Percentiles rank a stretch among this genome's conserved stretches.
Evolutionary conservation across 2,888 invertebrate genomes (phyloP).

Genomic region (Folsomia manolachei): DNA sequence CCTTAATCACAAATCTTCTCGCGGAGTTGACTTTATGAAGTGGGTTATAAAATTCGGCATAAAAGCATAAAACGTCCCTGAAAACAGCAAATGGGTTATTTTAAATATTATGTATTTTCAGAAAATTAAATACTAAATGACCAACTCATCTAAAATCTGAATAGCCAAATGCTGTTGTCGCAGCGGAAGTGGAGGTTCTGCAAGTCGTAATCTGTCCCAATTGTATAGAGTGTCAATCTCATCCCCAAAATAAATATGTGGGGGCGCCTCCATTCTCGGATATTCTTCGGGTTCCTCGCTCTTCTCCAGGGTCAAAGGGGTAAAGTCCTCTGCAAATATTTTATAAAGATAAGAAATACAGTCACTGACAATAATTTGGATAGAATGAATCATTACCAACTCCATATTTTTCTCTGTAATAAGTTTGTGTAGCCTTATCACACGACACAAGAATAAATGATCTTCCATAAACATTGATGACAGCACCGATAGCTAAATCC

Average conservation of each 20-base stretch:
- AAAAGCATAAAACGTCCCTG: constrained; percentile 26
- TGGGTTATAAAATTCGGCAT: constrained; percentile 16
- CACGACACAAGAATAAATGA: constrained; percentile 76
- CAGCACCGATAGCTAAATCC: constrained; percentile 79
- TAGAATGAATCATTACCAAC: constrained; percentile 56
- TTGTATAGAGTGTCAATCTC: constrained; percentile 31
- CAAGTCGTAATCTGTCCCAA: constrained; percentile 34
- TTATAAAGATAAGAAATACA: neutral
- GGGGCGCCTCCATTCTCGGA: constrained; percentile 34
- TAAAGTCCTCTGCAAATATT: constrained; percentile 30
- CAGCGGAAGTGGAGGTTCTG: constrained; percentile 24
- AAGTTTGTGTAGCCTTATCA: constrained; percentile 79
- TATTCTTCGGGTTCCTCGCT: constrained; percentile 16
- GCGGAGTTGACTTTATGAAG: constrained; percentile 52
- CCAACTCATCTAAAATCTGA: too few relatives aligned
- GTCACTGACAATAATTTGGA: neutral
- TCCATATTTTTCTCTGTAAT: constrained; percentile 70
- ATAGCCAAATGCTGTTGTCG: neutral
- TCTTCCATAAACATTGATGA: constrained; percentile 76
- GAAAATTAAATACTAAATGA: too few relatives aligned
- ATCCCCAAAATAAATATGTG: constrained; percentile 32
- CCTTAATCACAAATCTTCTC: constrained; percentile 75
- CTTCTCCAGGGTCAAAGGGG: constrained; percentile 25
- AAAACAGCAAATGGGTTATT: too few relatives aligned
- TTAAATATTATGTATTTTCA: too few relatives aligned